Evolutionary conservation across 2,888 invertebrate species (phyloP), one percentile per base, ranked within the genome.

Genomic region (Tridacna crocea): DNA sequence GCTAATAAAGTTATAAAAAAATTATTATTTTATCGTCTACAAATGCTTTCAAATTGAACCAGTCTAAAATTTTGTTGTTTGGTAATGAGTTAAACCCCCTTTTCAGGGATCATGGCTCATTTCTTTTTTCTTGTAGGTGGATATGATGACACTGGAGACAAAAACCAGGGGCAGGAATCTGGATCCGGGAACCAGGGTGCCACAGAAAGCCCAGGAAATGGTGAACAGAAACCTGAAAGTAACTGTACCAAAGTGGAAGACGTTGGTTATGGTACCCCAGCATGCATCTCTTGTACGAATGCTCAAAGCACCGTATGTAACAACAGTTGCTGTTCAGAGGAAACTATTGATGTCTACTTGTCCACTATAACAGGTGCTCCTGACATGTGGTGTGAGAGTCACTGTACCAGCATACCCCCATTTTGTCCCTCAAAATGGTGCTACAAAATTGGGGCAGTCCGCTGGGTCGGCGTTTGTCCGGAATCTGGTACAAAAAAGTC

Each of bases 271-370:
- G 51, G 24, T 24, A 22, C 22, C 12, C 51, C 51, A 51, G 48
- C 70, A 24, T 70, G 70, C 36, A 26, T 8, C 4, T 22, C 51
- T 10, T 70, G 70, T 51, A 70, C 70, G 0, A 24, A 24, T 51
- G 51, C 24, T 4, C 70, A 70, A 24, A 47, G 48, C 17, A 13
- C 51, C 24, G 51, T 10, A 10, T 70, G 70, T 26, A 17, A 51
- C 24, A 51, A 70, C 51, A 22, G 51, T 15, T 70, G 70, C 26
- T 70, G 70, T 70, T 51, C 51, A 11, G 17, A 70, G 70, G 47
- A 26, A 15, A 24, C n/a, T 6, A 6, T 12, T 8, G 26, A 70
- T 24, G 51, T 70, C 10, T 70, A 70, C 47, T 13, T 70, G 48
- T 70, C 70, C n/a, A 24, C 70, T 10, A 48, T 70, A 8, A 70